A percentile compares a stretch with the other conserved stretches of the same genome.
phyloP scores from a whole-genome alignment of 2,113 vertebrate genomes.

The Ammodytes dubius region DNA sequence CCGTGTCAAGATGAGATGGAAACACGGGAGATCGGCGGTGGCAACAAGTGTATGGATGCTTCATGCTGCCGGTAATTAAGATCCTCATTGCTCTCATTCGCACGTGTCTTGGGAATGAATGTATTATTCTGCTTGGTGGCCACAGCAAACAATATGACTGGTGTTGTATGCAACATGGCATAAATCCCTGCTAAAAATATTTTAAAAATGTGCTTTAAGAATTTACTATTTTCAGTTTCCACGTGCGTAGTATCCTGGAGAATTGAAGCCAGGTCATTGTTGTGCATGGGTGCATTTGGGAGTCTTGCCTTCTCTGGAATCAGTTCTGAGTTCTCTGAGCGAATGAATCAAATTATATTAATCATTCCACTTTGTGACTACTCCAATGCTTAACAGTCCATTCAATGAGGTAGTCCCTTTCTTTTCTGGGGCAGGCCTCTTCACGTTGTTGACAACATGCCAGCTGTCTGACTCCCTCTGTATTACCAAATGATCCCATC shows the following conservation, averaged over 20 bases:
- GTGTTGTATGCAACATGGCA: neutral
- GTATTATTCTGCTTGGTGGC: neutral
- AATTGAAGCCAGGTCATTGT: neutral
- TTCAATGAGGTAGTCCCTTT: conserved; percentile 38
- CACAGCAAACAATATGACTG: neutral
- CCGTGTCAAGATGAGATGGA: conserved; percentile 8
- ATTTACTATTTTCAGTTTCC: no score
- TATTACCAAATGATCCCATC: neutral
- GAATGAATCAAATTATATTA: conserved; percentile 33
- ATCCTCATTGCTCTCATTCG: neutral
- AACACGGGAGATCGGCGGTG: conserved; percentile 44
- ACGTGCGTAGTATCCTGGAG: neutral
- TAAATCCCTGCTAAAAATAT: neutral
- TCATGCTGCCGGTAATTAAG: conserved; percentile 46
- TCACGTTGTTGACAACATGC: neutral
- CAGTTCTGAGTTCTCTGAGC: neutral
- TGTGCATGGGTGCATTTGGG: neutral
- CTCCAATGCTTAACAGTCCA: neutral
- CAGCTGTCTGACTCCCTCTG: conserved; percentile 20
- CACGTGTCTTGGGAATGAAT: neutral
- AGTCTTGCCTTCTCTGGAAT: neutral
- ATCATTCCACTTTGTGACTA: conserved; percentile 40
- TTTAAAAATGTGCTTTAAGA: neutral
- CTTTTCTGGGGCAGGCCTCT: neutral
- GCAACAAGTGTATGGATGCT: conserved; percentile 39